Base-by-base conservation (phyloP, 1,140 invertebrate species). In the Himalopsyche phryganea region DNA sequence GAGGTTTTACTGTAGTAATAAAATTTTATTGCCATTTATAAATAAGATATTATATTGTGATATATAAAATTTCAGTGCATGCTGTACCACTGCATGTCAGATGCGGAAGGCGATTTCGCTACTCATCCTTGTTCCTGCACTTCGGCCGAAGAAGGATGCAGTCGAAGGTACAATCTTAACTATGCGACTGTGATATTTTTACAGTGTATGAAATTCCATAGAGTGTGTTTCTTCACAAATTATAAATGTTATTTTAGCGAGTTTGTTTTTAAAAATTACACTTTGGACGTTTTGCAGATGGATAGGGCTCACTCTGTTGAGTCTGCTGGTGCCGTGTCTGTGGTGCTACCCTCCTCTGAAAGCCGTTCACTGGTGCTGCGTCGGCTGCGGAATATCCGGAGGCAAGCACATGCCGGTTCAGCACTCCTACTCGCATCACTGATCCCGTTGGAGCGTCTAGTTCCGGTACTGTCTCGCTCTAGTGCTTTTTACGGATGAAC, bases 11-110 rank as follows among this genome's bases (percentile, higher is more conserved):
- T n/a, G n/a, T n/a, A n/a, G n/a, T n/a, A n/a, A n/a, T n/a, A n/a
- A n/a, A n/a, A n/a, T n/a, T n/a, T n/a, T n/a, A n/a, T n/a, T n/a
- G n/a, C n/a, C n/a, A n/a, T n/a, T n/a, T n/a, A n/a, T n/a, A n/a
- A n/a, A n/a, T n/a, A n/a, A n/a, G n/a, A n/a, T n/a, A n/a, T n/a
- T n/a, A n/a, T n/a, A n/a, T n/a, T n/a, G n/a, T n/a, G n/a, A n/a
- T n/a, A n/a, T n/a, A n/a, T n/a, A n/a, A n/a, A n/a, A n/a, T 70
- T 75, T 13, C 83, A 90, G 70, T 90, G 91, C 66, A 86, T 96
- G 83, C 80, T 95, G 63, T 96, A 96, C 76, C 93, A 96, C 77
- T 96, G 93, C 70, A 89, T 93, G 83, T 85, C 88, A 36, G 92
- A 95, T 71, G 81, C 85, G 1, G 91, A 94, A 68, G 84, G 85